Base-by-base conservation (phyloP, 37 sponge, comb jelly and placozoan genomes). In the Halisarca cf. caerulea region DNA sequence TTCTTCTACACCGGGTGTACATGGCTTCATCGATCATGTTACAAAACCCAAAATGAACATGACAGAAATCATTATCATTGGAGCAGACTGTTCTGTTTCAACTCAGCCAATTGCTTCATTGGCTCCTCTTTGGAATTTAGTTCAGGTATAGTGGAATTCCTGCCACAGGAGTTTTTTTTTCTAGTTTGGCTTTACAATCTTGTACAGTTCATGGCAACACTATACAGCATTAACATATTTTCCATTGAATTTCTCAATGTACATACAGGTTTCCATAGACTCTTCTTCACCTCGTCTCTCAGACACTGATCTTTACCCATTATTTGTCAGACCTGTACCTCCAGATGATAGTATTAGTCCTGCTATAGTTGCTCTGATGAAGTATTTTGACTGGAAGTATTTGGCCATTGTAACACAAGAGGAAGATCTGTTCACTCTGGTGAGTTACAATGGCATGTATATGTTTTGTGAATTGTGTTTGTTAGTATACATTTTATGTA, bases 271-370 rank as follows among this genome's bases (percentile, higher is more conserved):
- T 27, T 71, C 85, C 0, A 40, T 83, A 21, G 32, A 78, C 0
- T 84, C 91, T 4, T 79, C 78, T 23, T 78, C 88, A 59, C 91
- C 91, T n/a, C 68, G 73, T 15, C 80, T 90, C 3, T 79, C 83
- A 21, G 53, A 70, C 45, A 66, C 2, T 38, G 47, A 42, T 0
- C 42, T 45, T 0, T 90, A 45, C 40, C 81, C 68, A 25, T 66
- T 58, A 0, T 86, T 85, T 78, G 58, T 90, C 8, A 32, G 59
- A 8, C 61, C 58, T 21, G 60, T 80, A 28, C 40, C 81, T 58
- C 58, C 59, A 33, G 59, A 80, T 58, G 9, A 32, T 15, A 80
- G 37, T 20, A 58, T 36, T 54, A 21, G 32, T 7, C 39, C 73
- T 20, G 73, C 32, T 33, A 71, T 71, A 20, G 73, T 71, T 9